Conservation (phyloP, 2,888 invertebrate genomes). For the Escarpia spicata region DNA sequence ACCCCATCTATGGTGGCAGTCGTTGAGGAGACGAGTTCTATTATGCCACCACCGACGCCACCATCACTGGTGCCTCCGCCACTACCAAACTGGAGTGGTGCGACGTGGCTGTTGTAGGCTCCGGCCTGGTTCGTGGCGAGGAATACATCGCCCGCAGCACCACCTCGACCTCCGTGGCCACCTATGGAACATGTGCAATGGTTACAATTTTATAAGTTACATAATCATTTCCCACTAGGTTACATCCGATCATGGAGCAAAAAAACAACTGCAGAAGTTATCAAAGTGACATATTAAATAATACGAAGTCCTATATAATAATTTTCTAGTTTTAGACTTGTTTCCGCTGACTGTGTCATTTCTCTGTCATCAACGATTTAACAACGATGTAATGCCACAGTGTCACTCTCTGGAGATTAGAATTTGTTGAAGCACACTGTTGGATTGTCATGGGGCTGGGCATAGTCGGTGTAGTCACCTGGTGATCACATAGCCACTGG, state of each 20-base stretch:
- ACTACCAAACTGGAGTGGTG: constrained; percentile 26
- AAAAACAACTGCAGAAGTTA: too few relatives aligned
- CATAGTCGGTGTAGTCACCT: too few relatives aligned
- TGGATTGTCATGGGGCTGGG: too few relatives aligned
- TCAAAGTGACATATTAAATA: too few relatives aligned
- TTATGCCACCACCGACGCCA: constrained; percentile 45
- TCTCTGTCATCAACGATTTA: background rate
- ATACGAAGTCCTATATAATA: too few relatives aligned
- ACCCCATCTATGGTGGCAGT: background rate
- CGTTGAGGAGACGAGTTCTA: constrained; percentile 37
- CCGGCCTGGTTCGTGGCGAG: constrained; percentile 36
- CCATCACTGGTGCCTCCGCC: constrained; percentile 46
- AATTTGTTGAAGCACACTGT: too few relatives aligned
- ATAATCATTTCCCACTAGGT: too few relatives aligned
- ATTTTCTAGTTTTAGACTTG: too few relatives aligned
- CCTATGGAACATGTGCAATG: constrained; percentile 37
- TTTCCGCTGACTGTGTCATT: too few relatives aligned
- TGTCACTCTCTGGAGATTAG: background rate
- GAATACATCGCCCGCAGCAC: constrained; percentile 39
- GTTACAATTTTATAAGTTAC: background rate
- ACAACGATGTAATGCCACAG: background rate
- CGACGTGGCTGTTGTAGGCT: constrained; percentile 41
- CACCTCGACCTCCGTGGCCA: constrained; percentile 49
- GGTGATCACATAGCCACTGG: too few relatives aligned
- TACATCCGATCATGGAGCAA: background rate